Percentiles rank a stretch among this genome's conserved stretches.
Conservation (phyloP, 2,113 vertebrate species). For the Procavia capensis region DNA sequence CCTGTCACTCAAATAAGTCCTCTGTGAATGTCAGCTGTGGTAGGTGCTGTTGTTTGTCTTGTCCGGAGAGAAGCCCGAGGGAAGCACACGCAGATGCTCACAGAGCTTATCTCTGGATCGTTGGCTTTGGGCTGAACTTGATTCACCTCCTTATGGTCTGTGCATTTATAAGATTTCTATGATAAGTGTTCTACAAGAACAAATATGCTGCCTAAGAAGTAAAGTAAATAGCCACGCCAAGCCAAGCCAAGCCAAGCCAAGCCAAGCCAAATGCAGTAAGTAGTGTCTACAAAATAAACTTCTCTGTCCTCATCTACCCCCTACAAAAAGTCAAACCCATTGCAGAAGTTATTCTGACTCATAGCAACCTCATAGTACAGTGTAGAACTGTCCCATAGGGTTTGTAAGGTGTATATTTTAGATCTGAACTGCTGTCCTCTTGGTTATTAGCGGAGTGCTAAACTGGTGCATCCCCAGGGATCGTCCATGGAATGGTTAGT, state of each 20-base stretch:
- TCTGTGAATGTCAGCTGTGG: neutral
- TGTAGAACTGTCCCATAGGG: too few species aligned
- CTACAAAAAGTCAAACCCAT: too few species aligned
- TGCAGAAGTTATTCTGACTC: too few species aligned
- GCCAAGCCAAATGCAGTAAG: too few species aligned
- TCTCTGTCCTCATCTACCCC: too few species aligned
- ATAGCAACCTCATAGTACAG: too few species aligned
- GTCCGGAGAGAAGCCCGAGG: neutral
- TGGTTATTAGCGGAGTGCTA: too few species aligned
- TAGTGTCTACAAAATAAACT: neutral
- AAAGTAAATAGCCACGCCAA: too few species aligned
- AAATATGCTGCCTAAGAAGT: neutral
- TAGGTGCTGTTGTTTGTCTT: neutral
- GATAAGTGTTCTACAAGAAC: neutral
- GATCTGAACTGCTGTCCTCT: too few species aligned
- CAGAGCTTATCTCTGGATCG: neutral
- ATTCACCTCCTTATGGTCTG: neutral
- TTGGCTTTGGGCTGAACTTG: neutral
- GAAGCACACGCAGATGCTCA: neutral
- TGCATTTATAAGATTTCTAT: neutral
- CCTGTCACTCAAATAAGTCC: neutral
- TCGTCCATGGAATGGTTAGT: neutral
- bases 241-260: too few species aligned
- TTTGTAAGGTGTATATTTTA: too few species aligned
- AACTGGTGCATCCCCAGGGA: too few species aligned